Evolutionary conservation across 1,140 invertebrate species (phyloP).

Genomic region (Limonius californicus): DNA sequence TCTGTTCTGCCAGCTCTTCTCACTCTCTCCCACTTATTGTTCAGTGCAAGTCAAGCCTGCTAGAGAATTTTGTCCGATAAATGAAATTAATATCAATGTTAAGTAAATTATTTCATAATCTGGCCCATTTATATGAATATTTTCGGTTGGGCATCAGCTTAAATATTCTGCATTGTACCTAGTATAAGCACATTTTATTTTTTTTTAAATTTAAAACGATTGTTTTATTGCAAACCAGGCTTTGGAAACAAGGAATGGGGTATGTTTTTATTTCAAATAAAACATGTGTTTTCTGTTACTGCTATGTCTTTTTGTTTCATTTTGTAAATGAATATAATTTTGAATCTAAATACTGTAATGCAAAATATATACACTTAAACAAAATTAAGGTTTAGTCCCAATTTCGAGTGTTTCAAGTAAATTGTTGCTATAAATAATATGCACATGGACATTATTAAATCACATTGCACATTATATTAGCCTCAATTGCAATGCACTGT

Average conservation of each 20-base stretch:
- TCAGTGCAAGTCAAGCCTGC: too few relatives aligned
- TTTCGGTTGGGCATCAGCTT: too few relatives aligned
- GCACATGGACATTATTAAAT: neutral
- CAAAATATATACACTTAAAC: too few relatives aligned
- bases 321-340: neutral
- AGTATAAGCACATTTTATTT: slow-evolving; percentile 1
- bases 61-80: too few relatives aligned
- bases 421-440: neutral
- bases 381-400: neutral
- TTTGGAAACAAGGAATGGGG: slow-evolving; percentile 46
- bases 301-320: neutral
- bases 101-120: too few relatives aligned
- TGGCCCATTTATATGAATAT: too few relatives aligned
- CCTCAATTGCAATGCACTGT: too few relatives aligned
- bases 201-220: neutral
- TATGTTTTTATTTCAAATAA: slow-evolving; percentile 29
- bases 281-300: neutral
- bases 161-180: too few relatives aligned
- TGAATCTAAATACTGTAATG: neutral
- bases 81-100: too few relatives aligned
- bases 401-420: neutral
- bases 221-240: slow-evolving; percentile 35
- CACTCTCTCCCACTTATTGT: too few relatives aligned
- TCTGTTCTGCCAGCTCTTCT: too few relatives aligned
- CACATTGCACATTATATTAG: too few relatives aligned